Evolutionary conservation across 2,113 vertebrate species (phyloP).

Genomic region (Strigops habroptila): DNA sequence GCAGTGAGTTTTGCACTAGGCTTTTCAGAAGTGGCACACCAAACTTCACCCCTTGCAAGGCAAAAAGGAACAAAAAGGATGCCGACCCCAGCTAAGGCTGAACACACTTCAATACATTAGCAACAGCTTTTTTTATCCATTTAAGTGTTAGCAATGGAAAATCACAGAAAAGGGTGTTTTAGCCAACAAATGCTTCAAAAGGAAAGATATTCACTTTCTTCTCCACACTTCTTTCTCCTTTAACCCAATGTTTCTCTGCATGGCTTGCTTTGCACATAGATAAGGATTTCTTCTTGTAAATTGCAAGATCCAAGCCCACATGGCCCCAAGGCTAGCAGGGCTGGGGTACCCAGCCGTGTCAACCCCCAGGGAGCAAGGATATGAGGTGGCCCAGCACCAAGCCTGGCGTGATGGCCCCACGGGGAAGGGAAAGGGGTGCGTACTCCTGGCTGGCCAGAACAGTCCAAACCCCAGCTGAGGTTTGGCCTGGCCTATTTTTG

Average conservation of each 20-base stretch:
- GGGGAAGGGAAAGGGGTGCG: rapidly evolving
- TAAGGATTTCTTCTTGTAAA: not conserved
- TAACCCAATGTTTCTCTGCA: not conserved
- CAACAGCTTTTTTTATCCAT: constrained; percentile 1
- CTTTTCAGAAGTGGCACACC: not conserved
- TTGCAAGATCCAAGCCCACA: not conserved
- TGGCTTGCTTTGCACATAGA: not conserved
- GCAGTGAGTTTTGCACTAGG: not conserved
- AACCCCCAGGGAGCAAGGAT: not conserved
- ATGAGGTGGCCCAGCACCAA: not conserved
- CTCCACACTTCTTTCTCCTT: not conserved
- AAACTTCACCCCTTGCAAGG: not conserved
- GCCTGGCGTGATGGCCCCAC: rapidly evolving
- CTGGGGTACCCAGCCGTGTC: not conserved
- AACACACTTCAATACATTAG: not conserved
- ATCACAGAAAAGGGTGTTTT: not conserved
- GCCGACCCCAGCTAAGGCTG: not conserved
- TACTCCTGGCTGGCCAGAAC: not conserved
- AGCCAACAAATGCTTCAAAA: not conserved
- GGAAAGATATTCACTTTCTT: not conserved
- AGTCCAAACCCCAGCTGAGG: not conserved
- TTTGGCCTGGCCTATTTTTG: not conserved
- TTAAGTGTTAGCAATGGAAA: not conserved
- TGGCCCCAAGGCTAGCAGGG: not conserved
- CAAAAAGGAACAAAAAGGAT: not conserved